These are phyloP conservation scores for Agrochola lota DNA, from an alignment of 2,888 invertebrate genomes.

Conservation along the genomic window DNA sequence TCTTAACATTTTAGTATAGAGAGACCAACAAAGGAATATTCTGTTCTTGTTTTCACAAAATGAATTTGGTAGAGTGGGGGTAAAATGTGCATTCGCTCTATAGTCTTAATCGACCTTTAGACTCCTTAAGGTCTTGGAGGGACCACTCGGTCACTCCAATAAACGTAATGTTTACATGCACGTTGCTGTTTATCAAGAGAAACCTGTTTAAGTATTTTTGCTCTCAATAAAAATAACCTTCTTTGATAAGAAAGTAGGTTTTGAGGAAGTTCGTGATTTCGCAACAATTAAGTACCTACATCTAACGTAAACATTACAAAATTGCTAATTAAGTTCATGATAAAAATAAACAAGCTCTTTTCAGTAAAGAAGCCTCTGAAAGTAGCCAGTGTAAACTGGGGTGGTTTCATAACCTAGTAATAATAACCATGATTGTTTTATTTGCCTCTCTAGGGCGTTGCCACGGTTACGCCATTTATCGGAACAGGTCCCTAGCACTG, in stretches of 20 bases:
- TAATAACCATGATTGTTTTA: not conserved
- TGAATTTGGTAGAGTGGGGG: too few species aligned
- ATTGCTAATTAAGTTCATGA: not conserved
- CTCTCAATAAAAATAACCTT: slow-evolving; percentile 10
- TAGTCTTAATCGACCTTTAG: too few species aligned
- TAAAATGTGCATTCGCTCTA: too few species aligned
- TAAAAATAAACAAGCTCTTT: slow-evolving; percentile 12
- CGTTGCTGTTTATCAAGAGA: slow-evolving; percentile 1
- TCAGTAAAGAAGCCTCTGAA: slow-evolving; percentile 21
- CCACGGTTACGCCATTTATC: slow-evolving; percentile 1
- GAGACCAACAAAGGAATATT: too few species aligned
- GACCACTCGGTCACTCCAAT: too few species aligned
- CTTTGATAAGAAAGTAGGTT: slow-evolving; percentile 37
- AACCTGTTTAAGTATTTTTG: not conserved
- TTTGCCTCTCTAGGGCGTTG: not conserved
- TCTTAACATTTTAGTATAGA: too few species aligned
- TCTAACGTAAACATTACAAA: slow-evolving; percentile 4
- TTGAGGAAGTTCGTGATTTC: slow-evolving; percentile 8
- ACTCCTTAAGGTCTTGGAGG: too few species aligned
- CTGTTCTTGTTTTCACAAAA: too few species aligned
- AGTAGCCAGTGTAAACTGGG: not conserved
- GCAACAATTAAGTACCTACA: not conserved
- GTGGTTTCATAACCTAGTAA: slow-evolving; percentile 12
- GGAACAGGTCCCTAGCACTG: not conserved
- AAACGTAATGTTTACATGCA: too few species aligned